Percentiles rank a stretch among this genome's conserved stretches.
Conservation (phyloP, 2,797 vertebrate genomes). For the Aotus griseimembra region DNA sequence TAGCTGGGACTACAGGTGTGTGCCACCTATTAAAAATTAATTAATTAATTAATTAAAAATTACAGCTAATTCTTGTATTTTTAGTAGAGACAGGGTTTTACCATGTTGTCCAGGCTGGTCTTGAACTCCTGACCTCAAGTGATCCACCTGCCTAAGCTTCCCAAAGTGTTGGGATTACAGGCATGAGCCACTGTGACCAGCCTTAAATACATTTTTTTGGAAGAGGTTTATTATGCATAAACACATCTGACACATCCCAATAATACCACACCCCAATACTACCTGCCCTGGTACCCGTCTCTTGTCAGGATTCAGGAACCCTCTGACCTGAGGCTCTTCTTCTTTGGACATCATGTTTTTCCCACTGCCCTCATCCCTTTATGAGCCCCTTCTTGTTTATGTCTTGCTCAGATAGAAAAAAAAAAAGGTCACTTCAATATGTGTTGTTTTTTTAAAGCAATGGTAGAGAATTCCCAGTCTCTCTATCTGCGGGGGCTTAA, state of each 20-base stretch:
- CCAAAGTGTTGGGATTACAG: background rate
- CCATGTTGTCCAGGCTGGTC: background rate
- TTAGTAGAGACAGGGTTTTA: background rate
- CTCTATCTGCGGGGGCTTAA: background rate
- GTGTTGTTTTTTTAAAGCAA: background rate
- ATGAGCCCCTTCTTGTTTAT: background rate
- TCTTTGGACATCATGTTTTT: background rate
- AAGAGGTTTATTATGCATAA: background rate
- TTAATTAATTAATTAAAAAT: background rate
- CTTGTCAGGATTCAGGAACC: background rate
- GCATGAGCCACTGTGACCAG: background rate
- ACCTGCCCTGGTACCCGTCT: background rate
- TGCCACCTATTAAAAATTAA: background rate
- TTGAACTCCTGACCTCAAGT: background rate
- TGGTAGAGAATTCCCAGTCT: background rate
- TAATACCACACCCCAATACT: background rate
- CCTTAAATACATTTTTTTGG: background rate
- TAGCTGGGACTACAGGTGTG: background rate
- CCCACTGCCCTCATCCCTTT: background rate
- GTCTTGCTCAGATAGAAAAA: background rate
- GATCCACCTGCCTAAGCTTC: background rate
- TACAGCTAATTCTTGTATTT: background rate
- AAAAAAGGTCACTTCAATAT: background rate
- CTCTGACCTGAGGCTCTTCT: background rate
- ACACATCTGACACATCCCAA: background rate